Evolutionary conservation across 2,113 vertebrate genomes (phyloP).

Genomic region (Silurus meridionalis): DNA sequence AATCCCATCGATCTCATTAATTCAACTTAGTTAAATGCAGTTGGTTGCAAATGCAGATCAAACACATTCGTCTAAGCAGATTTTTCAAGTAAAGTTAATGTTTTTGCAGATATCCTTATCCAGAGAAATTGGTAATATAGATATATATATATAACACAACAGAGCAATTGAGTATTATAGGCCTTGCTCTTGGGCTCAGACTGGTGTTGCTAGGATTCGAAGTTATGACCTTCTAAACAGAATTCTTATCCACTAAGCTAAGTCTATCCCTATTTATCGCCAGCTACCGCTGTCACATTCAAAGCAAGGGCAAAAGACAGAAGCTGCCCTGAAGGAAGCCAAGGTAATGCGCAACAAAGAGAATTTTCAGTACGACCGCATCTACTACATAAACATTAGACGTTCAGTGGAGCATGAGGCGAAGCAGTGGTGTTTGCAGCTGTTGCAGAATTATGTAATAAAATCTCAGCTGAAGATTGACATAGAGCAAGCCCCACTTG

Average conservation of each 20-base stretch:
- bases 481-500: neutral
- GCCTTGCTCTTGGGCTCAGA: too few species aligned
- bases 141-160: too few species aligned
- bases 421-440: neutral
- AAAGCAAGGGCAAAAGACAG: neutral
- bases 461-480: neutral
- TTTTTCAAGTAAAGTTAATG: too few species aligned
- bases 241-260: too few species aligned
- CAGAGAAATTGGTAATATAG: too few species aligned
- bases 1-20: neutral
- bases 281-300: neutral
- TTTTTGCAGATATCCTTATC: too few species aligned
- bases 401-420: neutral
- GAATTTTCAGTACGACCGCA: neutral
- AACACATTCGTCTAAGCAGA: neutral
- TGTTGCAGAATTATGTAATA: neutral
- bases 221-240: too few species aligned
- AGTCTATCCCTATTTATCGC: neutral
- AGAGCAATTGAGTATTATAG: too few species aligned
- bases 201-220: too few species aligned
- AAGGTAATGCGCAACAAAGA: neutral
- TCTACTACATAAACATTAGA: neutral
- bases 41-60: neutral
- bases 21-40: neutral
- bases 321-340: neutral